Percentiles rank a stretch among this genome's conserved stretches.
Evolutionary conservation across 1,140 invertebrate species (phyloP).

Genomic region (Calosoma granatense): DNA sequence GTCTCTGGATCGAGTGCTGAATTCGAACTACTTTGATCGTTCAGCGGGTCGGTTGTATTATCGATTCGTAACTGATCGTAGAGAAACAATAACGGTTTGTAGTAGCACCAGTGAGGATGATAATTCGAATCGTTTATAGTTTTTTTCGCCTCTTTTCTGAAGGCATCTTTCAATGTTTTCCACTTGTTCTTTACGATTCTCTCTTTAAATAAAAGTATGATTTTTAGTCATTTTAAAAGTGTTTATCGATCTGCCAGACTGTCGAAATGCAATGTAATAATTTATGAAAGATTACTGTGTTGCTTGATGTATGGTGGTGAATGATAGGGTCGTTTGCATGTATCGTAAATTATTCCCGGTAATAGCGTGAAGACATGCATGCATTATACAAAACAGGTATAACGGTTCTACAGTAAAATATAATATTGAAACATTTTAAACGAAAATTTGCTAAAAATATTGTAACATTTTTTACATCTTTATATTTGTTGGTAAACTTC

Average conservation of each 20-base stretch:
- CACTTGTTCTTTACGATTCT: conserved; percentile 36
- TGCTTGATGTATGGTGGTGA: too few relatives aligned
- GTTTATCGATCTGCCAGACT: conserved; percentile 2
- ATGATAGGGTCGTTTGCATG: too few relatives aligned
- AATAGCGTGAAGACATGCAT: too few relatives aligned
- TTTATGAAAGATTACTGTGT: too few relatives aligned
- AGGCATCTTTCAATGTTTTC: conserved; percentile 39
- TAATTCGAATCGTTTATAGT: conserved; percentile 22
- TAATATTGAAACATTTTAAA: too few relatives aligned
- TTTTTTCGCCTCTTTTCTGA: conserved; percentile 38
- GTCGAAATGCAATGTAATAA: too few relatives aligned
- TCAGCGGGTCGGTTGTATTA: conserved; percentile 28
- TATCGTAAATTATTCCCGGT: too few relatives aligned
- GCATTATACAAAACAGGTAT: too few relatives aligned
- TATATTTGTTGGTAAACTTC: too few relatives aligned
- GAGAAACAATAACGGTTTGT: conserved; percentile 34
- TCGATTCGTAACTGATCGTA: conserved; percentile 36
- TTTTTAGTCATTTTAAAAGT: background rate
- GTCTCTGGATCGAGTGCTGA: background rate
- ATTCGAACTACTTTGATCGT: background rate
- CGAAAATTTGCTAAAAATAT: too few relatives aligned
- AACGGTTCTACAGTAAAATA: too few relatives aligned
- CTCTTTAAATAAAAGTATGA: conserved; percentile 34
- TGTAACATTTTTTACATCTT: too few relatives aligned
- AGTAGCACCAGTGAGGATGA: conserved; percentile 33